Evolutionary conservation across 2,888 invertebrate genomes (phyloP).

Genomic region (Xestia sexstrigata): DNA sequence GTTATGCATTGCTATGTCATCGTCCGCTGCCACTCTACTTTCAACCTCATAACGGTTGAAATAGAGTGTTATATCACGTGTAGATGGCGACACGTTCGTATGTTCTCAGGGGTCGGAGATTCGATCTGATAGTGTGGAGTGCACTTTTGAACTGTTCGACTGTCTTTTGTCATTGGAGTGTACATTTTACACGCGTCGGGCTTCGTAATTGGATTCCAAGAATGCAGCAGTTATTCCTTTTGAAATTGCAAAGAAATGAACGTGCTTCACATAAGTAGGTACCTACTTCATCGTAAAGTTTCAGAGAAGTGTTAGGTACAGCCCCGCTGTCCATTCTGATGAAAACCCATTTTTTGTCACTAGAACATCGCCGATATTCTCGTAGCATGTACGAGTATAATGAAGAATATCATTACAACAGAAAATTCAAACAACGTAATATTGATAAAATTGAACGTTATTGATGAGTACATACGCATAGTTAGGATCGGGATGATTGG

Average conservation of each 20-base stretch:
- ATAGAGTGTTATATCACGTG: constrained; percentile 42
- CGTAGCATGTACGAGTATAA: neutral
- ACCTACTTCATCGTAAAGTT: neutral
- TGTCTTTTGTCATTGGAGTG: constrained; percentile 55
- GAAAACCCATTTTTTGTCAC: neutral
- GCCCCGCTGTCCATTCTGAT: neutral
- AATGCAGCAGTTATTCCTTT: neutral
- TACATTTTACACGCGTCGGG: constrained; percentile 36
- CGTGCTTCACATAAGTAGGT: neutral
- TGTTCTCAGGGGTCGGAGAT: constrained; percentile 35
- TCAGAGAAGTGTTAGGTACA: neutral
- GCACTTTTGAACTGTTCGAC: constrained; percentile 59
- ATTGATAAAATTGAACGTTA: neutral
- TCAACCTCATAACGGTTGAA: constrained; percentile 18
- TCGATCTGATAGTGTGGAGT: constrained; percentile 52
- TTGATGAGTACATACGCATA: neutral
- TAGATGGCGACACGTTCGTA: constrained; percentile 3
- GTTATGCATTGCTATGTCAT: constrained; percentile 70
- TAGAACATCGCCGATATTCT: neutral
- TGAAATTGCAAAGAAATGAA: constrained; percentile 6
- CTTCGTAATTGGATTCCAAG: constrained; percentile 51
- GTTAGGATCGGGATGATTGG: neutral
- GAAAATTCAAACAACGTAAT: neutral
- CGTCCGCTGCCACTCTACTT: constrained; percentile 18
- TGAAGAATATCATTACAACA: neutral